These are phyloP conservation scores for Pseudomugil tenellus DNA, from an alignment of 2,797 vertebrate genomes.

Conservation along the genomic window DNA sequence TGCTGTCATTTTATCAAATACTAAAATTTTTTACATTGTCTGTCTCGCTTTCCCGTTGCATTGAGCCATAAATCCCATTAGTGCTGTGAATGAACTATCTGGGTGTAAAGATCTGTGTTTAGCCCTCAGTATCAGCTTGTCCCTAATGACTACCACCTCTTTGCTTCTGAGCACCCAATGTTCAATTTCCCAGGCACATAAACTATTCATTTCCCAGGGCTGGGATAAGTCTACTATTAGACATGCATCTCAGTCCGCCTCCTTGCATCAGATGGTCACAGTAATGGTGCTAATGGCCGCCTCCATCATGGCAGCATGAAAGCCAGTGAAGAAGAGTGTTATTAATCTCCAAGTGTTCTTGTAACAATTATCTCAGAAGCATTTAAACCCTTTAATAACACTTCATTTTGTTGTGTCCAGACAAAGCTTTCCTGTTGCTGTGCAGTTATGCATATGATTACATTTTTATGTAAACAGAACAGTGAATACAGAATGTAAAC, in stretches of 20 bases:
- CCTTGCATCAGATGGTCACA: constrained; percentile 56
- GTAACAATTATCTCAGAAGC: constrained; percentile 32
- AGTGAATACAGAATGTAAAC: not conserved
- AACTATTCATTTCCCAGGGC: constrained; percentile 58
- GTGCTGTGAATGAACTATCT: constrained; percentile 59
- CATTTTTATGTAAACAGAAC: not conserved
- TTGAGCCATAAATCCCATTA: constrained; percentile 57
- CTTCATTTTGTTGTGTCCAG: constrained; percentile 26
- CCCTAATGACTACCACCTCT: constrained; percentile 63
- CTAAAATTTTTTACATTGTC: constrained; percentile 39
- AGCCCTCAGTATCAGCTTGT: constrained; percentile 62
- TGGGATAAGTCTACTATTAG: constrained; percentile 59
- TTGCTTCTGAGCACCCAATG: constrained; percentile 41
- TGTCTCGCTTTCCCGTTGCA: constrained; percentile 30
- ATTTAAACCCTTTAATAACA: constrained; percentile 11
- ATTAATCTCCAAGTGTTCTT: constrained; percentile 38
- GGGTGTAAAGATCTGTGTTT: constrained; percentile 65
- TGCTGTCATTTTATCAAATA: not conserved
- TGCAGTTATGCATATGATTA: constrained; percentile 5
- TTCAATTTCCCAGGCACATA: constrained; percentile 62
- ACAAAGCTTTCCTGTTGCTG: constrained; percentile 6
- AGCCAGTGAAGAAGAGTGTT: constrained; percentile 40
- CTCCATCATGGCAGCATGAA: constrained; percentile 61
- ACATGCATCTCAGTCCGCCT: constrained; percentile 50
- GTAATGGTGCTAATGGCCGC: constrained; percentile 49